Base-by-base conservation (phyloP, 1,140 invertebrate genomes). In the Zophobas atratus region DNA sequence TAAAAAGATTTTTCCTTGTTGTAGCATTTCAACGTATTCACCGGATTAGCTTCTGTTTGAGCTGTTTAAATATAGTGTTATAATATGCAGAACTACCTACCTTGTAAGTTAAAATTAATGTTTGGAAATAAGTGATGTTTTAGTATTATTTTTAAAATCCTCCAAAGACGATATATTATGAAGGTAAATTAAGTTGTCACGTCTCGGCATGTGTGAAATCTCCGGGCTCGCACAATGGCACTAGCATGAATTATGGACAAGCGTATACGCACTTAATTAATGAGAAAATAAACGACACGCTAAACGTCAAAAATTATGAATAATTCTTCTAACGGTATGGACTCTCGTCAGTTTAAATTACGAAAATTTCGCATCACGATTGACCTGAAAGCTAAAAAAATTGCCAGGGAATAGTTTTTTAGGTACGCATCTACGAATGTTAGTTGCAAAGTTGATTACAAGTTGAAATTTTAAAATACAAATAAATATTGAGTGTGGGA, bases 121-220 rank as follows among this genome's bases (percentile, higher is more conserved):
- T 72, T 34, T 46, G 8, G 53, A 51, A 70, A 33, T 72, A 72
- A 20, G 20, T 20, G 20, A 0, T 53, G 70, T 51, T 32, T 2
- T 48, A 53, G 70, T 36, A 38, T 72, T 72, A 34, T 72, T 72
- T 72, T 72, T 72, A 55, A 72, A 48, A 72, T 72, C 35, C 38
- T 39, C 5, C 5, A 34, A 41, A 39, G 49, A 56, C 71, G 20
- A 73, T 73, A 73, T 53, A 56, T 72, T 72, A 77, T 72, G 57
- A 70, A 72, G 46, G 67, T 72, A 77, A 77, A 77, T 77, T 77
- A 77, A 77, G 63, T 77, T 77, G 76, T 77, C 76, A 72, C 6
- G 71, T 71, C 70, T 77, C 70, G 70, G 76, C 76, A 77, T 77
- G 76, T 77, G 76, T 77, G 76, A 77, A 77, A 77, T 77, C 70